Evolutionary conservation across 2,797 vertebrate species (phyloP), one percentile per base, ranked within the genome.

Genomic region (Myripristis jacobus): DNA sequence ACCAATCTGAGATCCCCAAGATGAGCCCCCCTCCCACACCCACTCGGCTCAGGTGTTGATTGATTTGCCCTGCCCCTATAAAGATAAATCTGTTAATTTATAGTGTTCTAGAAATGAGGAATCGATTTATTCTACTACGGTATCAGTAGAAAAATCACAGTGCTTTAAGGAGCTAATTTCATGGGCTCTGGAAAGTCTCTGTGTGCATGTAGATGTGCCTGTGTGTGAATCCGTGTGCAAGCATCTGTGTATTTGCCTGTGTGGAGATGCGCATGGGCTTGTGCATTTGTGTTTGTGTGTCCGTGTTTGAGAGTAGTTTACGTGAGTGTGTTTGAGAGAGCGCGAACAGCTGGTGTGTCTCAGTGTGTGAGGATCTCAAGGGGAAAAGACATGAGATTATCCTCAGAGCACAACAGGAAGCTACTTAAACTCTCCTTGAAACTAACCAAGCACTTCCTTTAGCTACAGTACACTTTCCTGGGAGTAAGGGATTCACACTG

Each of bases 391-490:
- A 68, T 55, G 58, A 80, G 80, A 79, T 89, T 85, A 81, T 86
- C 75, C 56, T 80, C 36, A 79, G 71, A 81, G 75, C 80, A 69
- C 87, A 81, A 85, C 87, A 82, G 85, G 89, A 89, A 76, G 81
- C 88, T 80, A 80, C 84, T 90, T 86, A 85, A 82, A 88, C 74
- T 80, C 84, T 86, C 75, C 82, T 85, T 82, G 71, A 89, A 91
- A 89, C 76, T 79, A 91, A 83, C 77, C 82, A 81, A 90, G 81
- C 82, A 79, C 70, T 85, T 88, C 85, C 55, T 87, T 80, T 69
- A 77, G 82, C 67, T 86, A 60, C 61, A 62, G 38, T 61, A 59
- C 44, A 31, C 53, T 81, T 79, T 75, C 18, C 60, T 60, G 51
- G 38, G 70, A 73, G 59, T 38, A 41, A 72, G 76, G 77, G 68